Base-by-base conservation (phyloP, 2,113 vertebrate species). In the Vicugna pacos region DNA sequence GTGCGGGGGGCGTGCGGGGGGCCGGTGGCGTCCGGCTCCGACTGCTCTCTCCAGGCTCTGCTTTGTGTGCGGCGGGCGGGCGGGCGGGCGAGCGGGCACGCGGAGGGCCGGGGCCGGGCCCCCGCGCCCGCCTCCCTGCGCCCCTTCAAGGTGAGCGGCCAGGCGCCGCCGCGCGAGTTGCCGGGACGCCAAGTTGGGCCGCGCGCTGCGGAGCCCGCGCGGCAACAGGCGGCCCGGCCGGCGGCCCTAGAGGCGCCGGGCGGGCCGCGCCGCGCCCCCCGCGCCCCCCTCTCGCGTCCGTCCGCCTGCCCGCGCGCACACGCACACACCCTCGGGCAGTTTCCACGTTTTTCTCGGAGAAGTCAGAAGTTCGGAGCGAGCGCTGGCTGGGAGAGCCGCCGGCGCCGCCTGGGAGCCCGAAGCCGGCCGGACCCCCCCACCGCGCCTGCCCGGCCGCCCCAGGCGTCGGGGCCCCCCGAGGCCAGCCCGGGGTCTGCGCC, bases 311-410 rank as follows among this genome's bases (percentile, higher is more conserved):
- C 80, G 42, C 89, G 38, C 75, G 35, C 95, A 42, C 94, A 46
- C 96, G 96, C 96, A 79, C 97, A 98, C 99, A 98, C 98, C 88
- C 98, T 98, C 98, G 97, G 98, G 98, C 99, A 99, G 99, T 99
- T 99, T 99, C 99, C 97, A 97, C 98, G 99, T 99, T 98, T 99
- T 99, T 98, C 93, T n/a, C 95, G 92, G 98, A 98, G 98, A 98
- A 99, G 98, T 98, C 91, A 93, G 97, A 98, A 98, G 98, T 98
- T 98, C 98, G 98, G 98, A 76, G 98, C 97, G 83, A 86, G 94
- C 95, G 98, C 98, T 73, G 98, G 97, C 69, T 95, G 97, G 86
- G 84, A 97, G 93, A 96, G 91, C 88, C 35, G 91, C 86, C 17
- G 46, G 73, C 64, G 76, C 91, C 93, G 58, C 91, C 93, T 50